These are phyloP conservation scores for Ara ararauna DNA, from an alignment of 2,797 vertebrate genomes.

Conservation along the genomic window DNA sequence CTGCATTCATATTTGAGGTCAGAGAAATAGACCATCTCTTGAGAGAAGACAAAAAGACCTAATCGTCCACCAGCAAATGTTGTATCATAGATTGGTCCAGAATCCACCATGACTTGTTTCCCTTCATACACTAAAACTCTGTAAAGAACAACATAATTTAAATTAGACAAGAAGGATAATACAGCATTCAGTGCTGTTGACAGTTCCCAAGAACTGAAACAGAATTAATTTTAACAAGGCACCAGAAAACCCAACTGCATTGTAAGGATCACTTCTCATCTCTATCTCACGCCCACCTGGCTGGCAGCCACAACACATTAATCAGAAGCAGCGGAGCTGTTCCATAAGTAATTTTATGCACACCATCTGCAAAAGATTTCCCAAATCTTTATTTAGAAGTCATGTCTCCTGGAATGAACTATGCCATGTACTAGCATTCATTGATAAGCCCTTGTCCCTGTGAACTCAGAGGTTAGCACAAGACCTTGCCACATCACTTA, in stretches of 20 bases:
- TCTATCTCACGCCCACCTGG: not conserved
- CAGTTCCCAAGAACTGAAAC: not conserved
- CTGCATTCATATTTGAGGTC: conserved; percentile 99
- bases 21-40: conserved; percentile 98
- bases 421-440: conserved; percentile 6
- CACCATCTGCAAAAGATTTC: conserved; percentile 60
- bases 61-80: conserved; percentile 94
- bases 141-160: not conserved
- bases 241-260: not conserved
- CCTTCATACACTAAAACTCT: conserved; percentile 98
- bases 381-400: conserved; percentile 40
- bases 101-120: conserved; percentile 98
- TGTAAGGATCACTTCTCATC: not conserved
- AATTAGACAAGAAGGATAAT: not conserved
- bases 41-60: conserved; percentile 99
- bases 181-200: not conserved
- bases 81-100: conserved; percentile 93
- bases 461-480: conserved; percentile 29
- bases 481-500: not conserved
- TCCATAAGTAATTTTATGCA: conserved; percentile 21
- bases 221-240: not conserved
- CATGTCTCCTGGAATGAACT: conserved; percentile 48
- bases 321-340: conserved; percentile 22
- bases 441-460: conserved; percentile 14
- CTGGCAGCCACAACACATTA: conserved; percentile 23